Conservation (phyloP, 1,140 invertebrate genomes). For the Drosophila tsacasi region DNA sequence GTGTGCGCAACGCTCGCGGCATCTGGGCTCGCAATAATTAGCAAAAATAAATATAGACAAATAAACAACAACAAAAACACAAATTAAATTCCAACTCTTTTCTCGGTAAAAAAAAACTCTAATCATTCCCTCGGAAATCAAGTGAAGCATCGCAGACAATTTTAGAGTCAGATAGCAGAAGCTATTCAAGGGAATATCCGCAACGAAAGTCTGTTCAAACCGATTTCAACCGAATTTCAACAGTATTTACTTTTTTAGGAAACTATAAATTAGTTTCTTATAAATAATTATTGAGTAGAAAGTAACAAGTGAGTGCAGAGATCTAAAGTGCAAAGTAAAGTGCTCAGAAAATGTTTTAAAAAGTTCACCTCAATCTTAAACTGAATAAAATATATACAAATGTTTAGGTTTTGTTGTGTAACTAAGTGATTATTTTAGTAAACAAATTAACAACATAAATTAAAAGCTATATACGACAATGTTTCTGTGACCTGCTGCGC, state of each 20-base stretch:
- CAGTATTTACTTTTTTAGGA: not conserved
- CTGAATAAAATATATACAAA: not conserved
- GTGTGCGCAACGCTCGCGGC: constrained; percentile 24
- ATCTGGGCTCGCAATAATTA: constrained; percentile 41
- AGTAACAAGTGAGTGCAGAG: not conserved
- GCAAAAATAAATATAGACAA: constrained; percentile 17
- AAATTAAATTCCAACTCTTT: constrained; percentile 18
- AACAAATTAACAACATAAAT: not conserved
- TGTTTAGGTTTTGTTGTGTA: not conserved
- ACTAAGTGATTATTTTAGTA: constrained; percentile 1
- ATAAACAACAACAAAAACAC: constrained; percentile 25
- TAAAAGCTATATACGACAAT: not conserved
- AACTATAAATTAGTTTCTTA: not conserved
- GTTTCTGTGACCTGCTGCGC: not conserved
- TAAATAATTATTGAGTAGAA: not conserved
- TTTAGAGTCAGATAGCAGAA: constrained; percentile 14
- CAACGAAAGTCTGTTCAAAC: constrained; percentile 5
- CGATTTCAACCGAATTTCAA: constrained; percentile 14
- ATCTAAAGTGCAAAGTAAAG: not conserved
- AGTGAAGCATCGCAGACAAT: constrained; percentile 12
- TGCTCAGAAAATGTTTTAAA: not conserved
- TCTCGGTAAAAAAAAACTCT: constrained; percentile 4
- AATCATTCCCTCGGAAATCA: constrained; percentile 26
- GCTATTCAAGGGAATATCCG: constrained; percentile 10
- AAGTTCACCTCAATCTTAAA: not conserved